Evolutionary conservation across 2,888 invertebrate genomes (phyloP).

Genomic region (Muscina levida): DNA sequence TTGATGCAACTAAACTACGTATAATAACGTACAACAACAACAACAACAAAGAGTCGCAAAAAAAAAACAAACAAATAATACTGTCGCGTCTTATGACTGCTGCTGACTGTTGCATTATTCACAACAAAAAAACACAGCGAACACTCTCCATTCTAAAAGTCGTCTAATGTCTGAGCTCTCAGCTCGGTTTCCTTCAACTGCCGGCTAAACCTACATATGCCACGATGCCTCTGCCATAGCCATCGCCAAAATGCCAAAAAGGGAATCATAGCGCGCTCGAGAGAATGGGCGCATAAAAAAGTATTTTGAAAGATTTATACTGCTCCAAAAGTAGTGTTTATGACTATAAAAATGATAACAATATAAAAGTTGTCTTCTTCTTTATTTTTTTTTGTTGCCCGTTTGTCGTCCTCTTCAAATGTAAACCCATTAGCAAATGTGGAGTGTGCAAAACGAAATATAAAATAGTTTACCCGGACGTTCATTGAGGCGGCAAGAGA

Average conservation of each 20-base stretch:
- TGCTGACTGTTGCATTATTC: conserved; percentile 51
- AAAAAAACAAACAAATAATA: no score
- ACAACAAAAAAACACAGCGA: background rate
- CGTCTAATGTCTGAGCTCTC: conserved; percentile 60
- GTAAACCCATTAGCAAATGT: conserved; percentile 53
- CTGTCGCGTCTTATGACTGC: conserved; percentile 59
- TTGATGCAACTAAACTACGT: conserved; percentile 50
- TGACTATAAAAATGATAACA: conserved; percentile 59
- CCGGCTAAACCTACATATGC: conserved; percentile 11
- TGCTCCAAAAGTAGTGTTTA: conserved; percentile 46
- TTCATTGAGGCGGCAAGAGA: background rate
- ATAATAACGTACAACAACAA: conserved; percentile 10
- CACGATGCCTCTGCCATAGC: background rate
- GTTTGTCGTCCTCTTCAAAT: no score
- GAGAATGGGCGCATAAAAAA: background rate
- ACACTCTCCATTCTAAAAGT: conserved; percentile 54
- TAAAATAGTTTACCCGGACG: background rate
- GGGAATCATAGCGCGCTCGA: background rate
- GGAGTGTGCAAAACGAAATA: background rate
- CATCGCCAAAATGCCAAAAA: conserved; percentile 23
- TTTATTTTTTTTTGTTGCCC: no score
- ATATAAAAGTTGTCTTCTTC: background rate
- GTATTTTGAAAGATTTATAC: conserved; percentile 35
- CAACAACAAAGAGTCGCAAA: background rate
- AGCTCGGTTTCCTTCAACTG: background rate